These are phyloP conservation scores for Drosophila putrida DNA, from an alignment of 2,888 invertebrate species.

Conservation along the genomic window DNA sequence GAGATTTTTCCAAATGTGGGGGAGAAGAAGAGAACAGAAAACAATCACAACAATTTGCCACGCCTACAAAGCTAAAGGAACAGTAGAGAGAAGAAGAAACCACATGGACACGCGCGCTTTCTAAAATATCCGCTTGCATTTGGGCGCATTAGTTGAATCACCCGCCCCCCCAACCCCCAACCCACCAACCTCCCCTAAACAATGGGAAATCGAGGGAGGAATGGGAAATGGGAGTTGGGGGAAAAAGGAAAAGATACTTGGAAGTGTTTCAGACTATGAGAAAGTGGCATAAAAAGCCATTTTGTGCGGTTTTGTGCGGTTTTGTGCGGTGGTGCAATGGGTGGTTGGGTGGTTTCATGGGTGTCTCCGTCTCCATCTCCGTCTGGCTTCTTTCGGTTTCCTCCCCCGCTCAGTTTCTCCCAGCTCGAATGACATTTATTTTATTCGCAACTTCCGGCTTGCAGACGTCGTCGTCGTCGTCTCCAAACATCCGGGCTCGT, in stretches of 20 bases:
- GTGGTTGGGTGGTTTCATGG: conserved; percentile 5
- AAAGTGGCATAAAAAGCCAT: conserved; percentile 73
- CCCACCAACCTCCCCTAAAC: conserved; percentile 22
- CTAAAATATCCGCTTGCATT: conserved; percentile 58
- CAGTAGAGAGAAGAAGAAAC: conserved; percentile 51
- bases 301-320: conserved; percentile 73
- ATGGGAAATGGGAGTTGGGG: conserved; percentile 1
- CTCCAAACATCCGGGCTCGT: conserved; percentile 74
- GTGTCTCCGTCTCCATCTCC: not conserved
- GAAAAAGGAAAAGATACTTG: conserved; percentile 8
- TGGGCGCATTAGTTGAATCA: conserved; percentile 59
- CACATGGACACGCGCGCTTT: conserved; percentile 73
- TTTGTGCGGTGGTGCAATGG: conserved; percentile 67
- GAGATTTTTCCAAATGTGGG: not conserved
- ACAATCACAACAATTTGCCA: conserved; percentile 79
- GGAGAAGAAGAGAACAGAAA: conserved; percentile 30
- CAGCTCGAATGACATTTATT: conserved; percentile 73
- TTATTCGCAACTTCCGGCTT: conserved; percentile 78
- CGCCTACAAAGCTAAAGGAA: conserved; percentile 58
- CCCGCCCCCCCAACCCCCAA: conserved; percentile 4
- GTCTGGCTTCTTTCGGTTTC: conserved; percentile 5
- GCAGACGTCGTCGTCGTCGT: too few relatives aligned
- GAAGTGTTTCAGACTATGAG: conserved; percentile 20
- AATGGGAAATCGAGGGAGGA: conserved; percentile 43
- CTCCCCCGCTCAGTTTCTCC: not conserved